Percentiles rank a stretch among this genome's conserved stretches.
These are phyloP conservation scores for Bimastos eiseni DNA, from an alignment of 2,888 invertebrate species.

Conservation along the genomic window DNA sequence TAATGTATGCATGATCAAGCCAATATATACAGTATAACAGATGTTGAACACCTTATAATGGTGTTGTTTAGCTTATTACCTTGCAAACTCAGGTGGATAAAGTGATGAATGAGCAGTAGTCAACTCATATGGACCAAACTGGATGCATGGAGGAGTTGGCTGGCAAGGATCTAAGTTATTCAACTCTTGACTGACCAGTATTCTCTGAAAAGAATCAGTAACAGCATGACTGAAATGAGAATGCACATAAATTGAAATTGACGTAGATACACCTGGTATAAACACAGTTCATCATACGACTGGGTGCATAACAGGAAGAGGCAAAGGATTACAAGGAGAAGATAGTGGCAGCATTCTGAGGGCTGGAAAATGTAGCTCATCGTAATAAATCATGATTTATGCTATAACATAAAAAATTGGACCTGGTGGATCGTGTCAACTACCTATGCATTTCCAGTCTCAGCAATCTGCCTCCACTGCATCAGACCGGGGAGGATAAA, in stretches of 20 bases:
- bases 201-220: constrained; percentile 17
- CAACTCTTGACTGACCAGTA: constrained; percentile 1
- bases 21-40: too few relatives aligned
- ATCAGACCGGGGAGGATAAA: too few relatives aligned
- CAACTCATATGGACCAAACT: constrained; percentile 16
- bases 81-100: constrained; percentile 20
- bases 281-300: not conserved
- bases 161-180: constrained; percentile 22
- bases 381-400: too few relatives aligned
- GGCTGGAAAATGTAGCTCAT: too few relatives aligned
- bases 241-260: not conserved
- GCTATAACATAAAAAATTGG: too few relatives aligned
- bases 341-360: too few relatives aligned
- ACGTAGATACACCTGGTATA: not conserved
- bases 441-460: too few relatives aligned
- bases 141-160: not conserved
- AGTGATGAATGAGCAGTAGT: constrained; percentile 7
- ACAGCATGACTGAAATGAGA: not conserved
- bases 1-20: too few relatives aligned
- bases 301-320: not conserved
- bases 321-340: not conserved
- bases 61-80: not conserved
- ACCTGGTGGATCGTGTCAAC: too few relatives aligned
- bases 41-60: too few relatives aligned
- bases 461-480: too few relatives aligned